A percentile compares a stretch with the other conserved stretches of the same genome.
Evolutionary conservation across 1,140 invertebrate genomes (phyloP).

Genomic region (Holotrichia oblita): DNA sequence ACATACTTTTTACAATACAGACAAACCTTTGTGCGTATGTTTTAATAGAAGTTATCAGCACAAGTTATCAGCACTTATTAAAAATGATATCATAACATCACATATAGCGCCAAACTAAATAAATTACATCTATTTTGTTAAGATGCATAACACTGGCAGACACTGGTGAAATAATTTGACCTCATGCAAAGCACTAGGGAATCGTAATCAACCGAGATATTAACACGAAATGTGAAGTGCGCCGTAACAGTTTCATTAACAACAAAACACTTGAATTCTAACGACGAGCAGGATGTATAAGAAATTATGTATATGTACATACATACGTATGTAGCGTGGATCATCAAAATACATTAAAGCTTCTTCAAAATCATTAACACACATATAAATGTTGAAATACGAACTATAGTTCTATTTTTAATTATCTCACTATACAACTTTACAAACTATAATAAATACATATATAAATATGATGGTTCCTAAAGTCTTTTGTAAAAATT

Average conservation of each 20-base stretch:
- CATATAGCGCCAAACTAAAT: background rate
- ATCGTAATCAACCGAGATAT: conserved; percentile 16
- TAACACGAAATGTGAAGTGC: conserved; percentile 19
- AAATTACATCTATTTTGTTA: conserved; percentile 18
- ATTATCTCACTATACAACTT: too few species aligned
- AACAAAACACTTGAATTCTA: conserved; percentile 20
- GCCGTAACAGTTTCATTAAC: background rate
- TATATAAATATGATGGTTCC: too few species aligned
- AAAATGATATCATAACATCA: conserved; percentile 16
- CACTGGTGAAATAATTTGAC: background rate
- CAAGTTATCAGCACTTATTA: too few species aligned
- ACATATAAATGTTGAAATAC: too few species aligned
- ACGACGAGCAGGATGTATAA: background rate
- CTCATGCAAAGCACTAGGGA: conserved; percentile 18
- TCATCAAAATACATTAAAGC: background rate
- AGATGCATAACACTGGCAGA: background rate
- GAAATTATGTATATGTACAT: too few species aligned
- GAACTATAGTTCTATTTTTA: too few species aligned
- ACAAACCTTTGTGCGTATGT: too few species aligned
- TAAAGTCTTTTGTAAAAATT: too few species aligned
- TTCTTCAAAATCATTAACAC: background rate
- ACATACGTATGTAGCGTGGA: background rate
- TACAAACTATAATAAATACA: too few species aligned
- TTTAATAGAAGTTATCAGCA: background rate
- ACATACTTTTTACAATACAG: too few species aligned